Percentiles rank a stretch among this genome's conserved stretches.
These are phyloP conservation scores for Andrena chrysosceles DNA, from an alignment of 2,888 invertebrate species.

Conservation along the genomic window DNA sequence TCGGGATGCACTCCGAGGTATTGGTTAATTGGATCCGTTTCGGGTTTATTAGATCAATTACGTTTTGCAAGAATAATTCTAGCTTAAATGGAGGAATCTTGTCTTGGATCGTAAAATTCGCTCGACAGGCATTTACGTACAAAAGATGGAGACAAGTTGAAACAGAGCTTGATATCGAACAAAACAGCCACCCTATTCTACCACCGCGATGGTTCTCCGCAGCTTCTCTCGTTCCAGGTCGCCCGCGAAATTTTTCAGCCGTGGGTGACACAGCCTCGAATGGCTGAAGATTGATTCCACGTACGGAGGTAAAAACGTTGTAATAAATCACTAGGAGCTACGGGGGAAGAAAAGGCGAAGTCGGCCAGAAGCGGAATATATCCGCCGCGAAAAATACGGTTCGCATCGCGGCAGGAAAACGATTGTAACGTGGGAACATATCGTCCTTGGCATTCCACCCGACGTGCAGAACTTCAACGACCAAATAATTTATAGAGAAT, in stretches of 20 bases:
- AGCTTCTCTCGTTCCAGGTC: background rate
- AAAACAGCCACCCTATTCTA: background rate
- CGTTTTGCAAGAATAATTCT: background rate
- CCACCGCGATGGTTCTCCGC: background rate
- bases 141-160: background rate
- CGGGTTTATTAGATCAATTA: constrained; percentile 9
- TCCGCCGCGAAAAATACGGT: constrained; percentile 36
- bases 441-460: constrained; percentile 36
- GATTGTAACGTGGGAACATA: constrained; percentile 37
- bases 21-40: constrained; percentile 29
- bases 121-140: background rate
- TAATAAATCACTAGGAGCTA: constrained; percentile 50
- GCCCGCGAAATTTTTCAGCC: constrained; percentile 15
- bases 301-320: constrained; percentile 31
- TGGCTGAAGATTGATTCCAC: constrained; percentile 11
- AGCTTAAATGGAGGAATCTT: background rate
- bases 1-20: background rate
- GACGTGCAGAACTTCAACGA: constrained; percentile 21
- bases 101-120: background rate
- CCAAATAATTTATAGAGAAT: background rate
- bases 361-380: constrained; percentile 34
- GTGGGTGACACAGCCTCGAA: background rate
- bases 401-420: constrained; percentile 35
- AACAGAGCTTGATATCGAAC: constrained; percentile 2
- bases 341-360: constrained; percentile 45